Evolutionary conservation across 2,113 vertebrate species (phyloP), one percentile per base, ranked within the genome.

Genomic region (Ictalurus furcatus): DNA sequence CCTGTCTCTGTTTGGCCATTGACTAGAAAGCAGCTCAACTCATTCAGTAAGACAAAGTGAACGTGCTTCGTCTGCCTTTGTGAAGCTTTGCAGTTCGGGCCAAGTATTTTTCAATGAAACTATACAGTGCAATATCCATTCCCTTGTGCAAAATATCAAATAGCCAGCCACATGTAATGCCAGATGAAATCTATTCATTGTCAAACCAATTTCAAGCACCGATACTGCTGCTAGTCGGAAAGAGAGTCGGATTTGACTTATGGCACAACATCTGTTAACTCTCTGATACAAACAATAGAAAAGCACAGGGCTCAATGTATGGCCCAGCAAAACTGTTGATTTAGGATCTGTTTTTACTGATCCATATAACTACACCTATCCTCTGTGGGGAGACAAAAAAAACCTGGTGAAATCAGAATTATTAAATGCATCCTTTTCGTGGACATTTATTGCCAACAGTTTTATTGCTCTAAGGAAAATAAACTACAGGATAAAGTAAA

Each of bases 51-150:
- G 90, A 92, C 87, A 87, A 90, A 88, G 91, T 92, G 88, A 89
- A 89, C 89, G 85, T 92, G 87, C 89, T 92, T 90, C 58, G 89
- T 92, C 91, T 90, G 88, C 89, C 83, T 88, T 84, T 34, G 85
- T 80, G 17, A 87, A 80, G 61, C 90, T 88, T 92, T 92, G 76
- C 88, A 71, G 82, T 81, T 76, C 9, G 48, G 61, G 91, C 91
- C 91, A 92, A 92, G 89, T 90, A 92, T 90, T 91, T 92, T 90
- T 92, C 90, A 90, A 83, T 92, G 91, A 92, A 91, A 90, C 91
- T 88, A 91, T 91, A 88, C 90, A 91, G 90, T 88, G 85, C 91
- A 91, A 90, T 85, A 92, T 92, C 40, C 71, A 85, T 90, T 91
- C 90, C 88, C 89, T 84, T 80, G 91, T 85, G 91, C 81, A 88